Evolutionary conservation across 2,113 vertebrate genomes (phyloP), one percentile per base, ranked within the genome.

Genomic region (Siniperca chuatsi): DNA sequence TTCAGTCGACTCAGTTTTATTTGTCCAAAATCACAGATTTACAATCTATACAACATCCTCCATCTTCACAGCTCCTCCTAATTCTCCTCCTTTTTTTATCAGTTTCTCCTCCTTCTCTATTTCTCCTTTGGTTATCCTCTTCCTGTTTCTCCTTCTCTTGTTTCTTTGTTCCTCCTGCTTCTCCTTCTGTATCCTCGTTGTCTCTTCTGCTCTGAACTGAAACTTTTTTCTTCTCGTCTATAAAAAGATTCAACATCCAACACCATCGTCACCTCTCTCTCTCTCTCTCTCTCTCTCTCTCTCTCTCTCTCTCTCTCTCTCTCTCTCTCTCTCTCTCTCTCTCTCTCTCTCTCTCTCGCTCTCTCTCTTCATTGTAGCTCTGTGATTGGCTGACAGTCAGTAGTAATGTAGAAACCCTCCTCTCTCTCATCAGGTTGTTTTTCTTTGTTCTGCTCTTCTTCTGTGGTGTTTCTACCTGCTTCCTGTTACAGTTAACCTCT

Each of bases 321-420:
- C 5, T 37, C 13, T 25, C 4, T 61, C 6, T 35, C 23, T 12
- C 64, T 25, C 11, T 67, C 40, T 46, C 12, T n/a, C 21, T 29
- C 66, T 69, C 67, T 48, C 15, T 69, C n/a, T 8, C 44, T 48
- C n/a, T 21, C 2, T 50, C 42, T 9, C n/a, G 5, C n/a, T 35
- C 4, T 12, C 12, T 29, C 42, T 29, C n/a, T 50, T 40, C 23
- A n/a, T 21, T 57, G 65, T 46, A 25, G 66, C 33, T 48, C 68
- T 81, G 12, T 84, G 84, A 84, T 87, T 90, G 84, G 84, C 78
- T 72, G 74, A 67, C 52, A 50, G 57, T 75, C 74, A 18, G 77
- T 29, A 29, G 74, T 40, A 77, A 81, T 64, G 74, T 8, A 64
- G 2, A 46, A 5, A 29, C 42, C 70, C 42, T 40, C 78, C 66